These are phyloP conservation scores for Branchinecta sandiegonensis DNA, from an alignment of 2,888 invertebrate genomes.

Conservation along the genomic window DNA sequence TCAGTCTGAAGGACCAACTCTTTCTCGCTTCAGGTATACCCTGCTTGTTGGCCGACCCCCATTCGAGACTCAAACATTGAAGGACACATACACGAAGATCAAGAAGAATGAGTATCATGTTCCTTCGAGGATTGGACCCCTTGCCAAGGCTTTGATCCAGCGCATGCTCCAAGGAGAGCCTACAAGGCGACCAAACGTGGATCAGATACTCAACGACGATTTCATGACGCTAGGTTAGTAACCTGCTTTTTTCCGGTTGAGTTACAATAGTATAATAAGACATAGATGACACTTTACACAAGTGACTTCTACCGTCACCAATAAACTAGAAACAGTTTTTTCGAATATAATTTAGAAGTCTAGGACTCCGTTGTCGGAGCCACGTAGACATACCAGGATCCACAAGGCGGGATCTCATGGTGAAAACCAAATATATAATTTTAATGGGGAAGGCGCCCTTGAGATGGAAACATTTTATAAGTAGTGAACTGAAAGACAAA, in stretches of 20 bases:
- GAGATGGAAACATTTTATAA: too few species aligned
- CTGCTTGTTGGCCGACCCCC: slow-evolving; percentile 92
- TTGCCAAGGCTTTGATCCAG: slow-evolving; percentile 49
- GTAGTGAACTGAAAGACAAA: too few species aligned
- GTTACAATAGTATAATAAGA: too few species aligned
- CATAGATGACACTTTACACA: too few species aligned
- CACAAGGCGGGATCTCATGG: too few species aligned
- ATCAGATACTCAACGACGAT: slow-evolving; percentile 56
- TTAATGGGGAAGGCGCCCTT: too few species aligned
- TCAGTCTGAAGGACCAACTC: neutral
- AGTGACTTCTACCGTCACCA: too few species aligned
- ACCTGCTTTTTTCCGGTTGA: slow-evolving; percentile 12
- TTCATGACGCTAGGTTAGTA: slow-evolving; percentile 46
- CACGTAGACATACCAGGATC: too few species aligned
- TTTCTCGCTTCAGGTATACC: slow-evolving; percentile 49
- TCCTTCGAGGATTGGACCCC: slow-evolving; percentile 34
- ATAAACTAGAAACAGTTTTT: too few species aligned
- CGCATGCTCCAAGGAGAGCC: slow-evolving; percentile 74
- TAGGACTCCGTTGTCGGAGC: too few species aligned
- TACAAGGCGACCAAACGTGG: slow-evolving; percentile 58
- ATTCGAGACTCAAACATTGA: slow-evolving; percentile 87
- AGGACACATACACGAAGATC: slow-evolving; percentile 88
- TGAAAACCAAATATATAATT: too few species aligned
- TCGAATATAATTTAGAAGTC: too few species aligned
- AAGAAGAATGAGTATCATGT: slow-evolving; percentile 81